Evolutionary conservation across 2,113 vertebrate species (phyloP), one percentile per base, ranked within the genome.

Genomic region (Potamarius usumacintae): DNA sequence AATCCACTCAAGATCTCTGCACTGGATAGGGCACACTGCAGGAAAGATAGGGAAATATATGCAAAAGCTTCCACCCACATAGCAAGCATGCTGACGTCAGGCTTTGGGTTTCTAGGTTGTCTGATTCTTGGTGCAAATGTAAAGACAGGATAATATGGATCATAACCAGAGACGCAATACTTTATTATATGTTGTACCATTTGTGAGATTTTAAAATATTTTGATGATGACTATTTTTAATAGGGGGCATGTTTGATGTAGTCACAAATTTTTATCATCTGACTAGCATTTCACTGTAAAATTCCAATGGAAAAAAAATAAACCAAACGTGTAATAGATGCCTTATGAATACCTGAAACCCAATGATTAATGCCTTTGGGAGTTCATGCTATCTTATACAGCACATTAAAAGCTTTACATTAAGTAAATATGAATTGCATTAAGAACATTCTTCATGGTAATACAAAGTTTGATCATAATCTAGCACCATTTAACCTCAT

Each of bases 1-100:
- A 57, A 27, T 80, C 9, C 34, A 48, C 30, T 78, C 86, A 72
- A 81, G 85, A 91, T 53, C 86, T 14, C 34, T 87, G 86, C 22
- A 80, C 42, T 85, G 55, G 34, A 83, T 10, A 79, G 77, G 60
- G 78, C 30, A 85, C 90, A 86, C 85, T 76, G 67, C 42, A 42
- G 42, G 65, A 87, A 80, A 72, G n/a, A 30, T 69, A 78, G 55
- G 18, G 78, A 85, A 84, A 82, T 86, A 76, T 50, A 67, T 50
- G 67, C 79, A 86, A 63, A 74, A 53, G 50, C 62, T 74, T 14
- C 79, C 50, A 48, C 76, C 17, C 22, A 50, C 77, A 81, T 84
- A 25, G 71, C 20, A 69, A 67, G 27, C 57, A 86, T 55, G 50
- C 76, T 83, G 53, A 25, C 27, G 3, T 72, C 18, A 9, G 7